Percentiles rank a stretch among this genome's conserved stretches.
These are phyloP conservation scores for Lasioglossum morio DNA, from an alignment of 2,888 invertebrate genomes.

Conservation along the genomic window DNA sequence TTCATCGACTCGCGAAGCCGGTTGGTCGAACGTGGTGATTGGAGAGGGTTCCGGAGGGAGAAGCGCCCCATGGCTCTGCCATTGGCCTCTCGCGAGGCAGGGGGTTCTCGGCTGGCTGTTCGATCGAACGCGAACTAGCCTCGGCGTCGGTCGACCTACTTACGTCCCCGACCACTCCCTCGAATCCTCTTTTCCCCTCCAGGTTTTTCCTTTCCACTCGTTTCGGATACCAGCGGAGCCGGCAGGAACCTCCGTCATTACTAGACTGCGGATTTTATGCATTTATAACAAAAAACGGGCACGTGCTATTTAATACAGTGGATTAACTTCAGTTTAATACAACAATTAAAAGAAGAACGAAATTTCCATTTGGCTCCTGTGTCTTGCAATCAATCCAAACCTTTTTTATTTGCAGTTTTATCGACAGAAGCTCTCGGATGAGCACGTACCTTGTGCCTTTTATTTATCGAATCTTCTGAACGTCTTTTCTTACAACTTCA, in stretches of 20 bases:
- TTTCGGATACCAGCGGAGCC: conserved; percentile 31
- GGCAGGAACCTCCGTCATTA: conserved; percentile 37
- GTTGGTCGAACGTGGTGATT: neutral
- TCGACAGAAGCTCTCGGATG: no score
- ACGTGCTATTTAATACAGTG: no score
- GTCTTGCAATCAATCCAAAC: no score
- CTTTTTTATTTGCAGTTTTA: no score
- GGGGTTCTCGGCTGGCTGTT: conserved; percentile 12
- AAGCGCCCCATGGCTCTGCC: neutral
- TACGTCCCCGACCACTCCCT: conserved; percentile 74
- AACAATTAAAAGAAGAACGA: no score
- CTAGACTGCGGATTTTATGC: no score
- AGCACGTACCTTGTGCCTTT: no score
- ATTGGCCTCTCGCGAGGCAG: neutral
- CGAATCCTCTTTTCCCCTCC: conserved; percentile 60
- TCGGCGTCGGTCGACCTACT: conserved; percentile 74
- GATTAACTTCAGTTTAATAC: no score
- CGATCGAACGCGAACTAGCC: conserved; percentile 68
- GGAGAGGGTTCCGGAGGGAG: neutral
- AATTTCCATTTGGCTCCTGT: no score
- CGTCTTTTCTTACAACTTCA: no score
- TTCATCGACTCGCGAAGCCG: conserved; percentile 14
- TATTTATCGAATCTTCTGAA: no score
- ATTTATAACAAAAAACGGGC: no score
- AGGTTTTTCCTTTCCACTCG: conserved; percentile 72